Evolutionary conservation across 2,113 vertebrate genomes (phyloP), one percentile per base, ranked within the genome.

Genomic region (Oryzias curvinotus): DNA sequence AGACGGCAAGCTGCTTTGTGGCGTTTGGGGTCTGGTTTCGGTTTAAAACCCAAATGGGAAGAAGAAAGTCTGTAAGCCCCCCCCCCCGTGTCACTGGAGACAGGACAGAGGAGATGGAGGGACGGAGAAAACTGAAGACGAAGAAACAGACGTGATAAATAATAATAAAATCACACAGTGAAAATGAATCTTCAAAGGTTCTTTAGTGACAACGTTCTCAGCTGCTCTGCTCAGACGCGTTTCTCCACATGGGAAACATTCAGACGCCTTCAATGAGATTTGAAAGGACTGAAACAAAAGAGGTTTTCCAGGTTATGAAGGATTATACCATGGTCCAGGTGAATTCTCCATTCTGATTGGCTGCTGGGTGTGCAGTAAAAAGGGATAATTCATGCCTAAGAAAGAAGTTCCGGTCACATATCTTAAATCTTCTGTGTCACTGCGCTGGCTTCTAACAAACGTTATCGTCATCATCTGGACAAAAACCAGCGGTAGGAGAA

Each of bases 51-150:
- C 56, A 47, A 14, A 71, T 5, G 57, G 60, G 46, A 57, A 78
- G 78, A 68, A 66, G 54, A 73, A 82, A 80, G 71, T 86, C 76
- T 79, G 85, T 88, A 85, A 82, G 42, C n/a, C n/a, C n/a, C n/a
- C n/a, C n/a, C 82, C 77, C 76, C 2, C 0, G 47, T 65, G 78
- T 82, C 80, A 86, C 80, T 73, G 84, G 85, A 18, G 75, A 12
- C 73, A 56, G 52, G 74, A 63, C 62, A 67, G n/a, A 6, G 49
- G 62, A 45, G 52, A 69, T 52, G 49, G 63, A 53, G n/a, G 50
- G 36, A 48, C 66, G 53, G 23, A 54, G 62, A 62, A 44, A 21
- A 5, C 10, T 25, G 43, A 55, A 7, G 56, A 63, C 2, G 52
- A 62, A 57, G 43, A 45, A 62, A 43, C 15, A 54, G 26, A 51